Base-by-base conservation (phyloP, 2,888 invertebrate species). In the Acanthosepion esculentum region DNA sequence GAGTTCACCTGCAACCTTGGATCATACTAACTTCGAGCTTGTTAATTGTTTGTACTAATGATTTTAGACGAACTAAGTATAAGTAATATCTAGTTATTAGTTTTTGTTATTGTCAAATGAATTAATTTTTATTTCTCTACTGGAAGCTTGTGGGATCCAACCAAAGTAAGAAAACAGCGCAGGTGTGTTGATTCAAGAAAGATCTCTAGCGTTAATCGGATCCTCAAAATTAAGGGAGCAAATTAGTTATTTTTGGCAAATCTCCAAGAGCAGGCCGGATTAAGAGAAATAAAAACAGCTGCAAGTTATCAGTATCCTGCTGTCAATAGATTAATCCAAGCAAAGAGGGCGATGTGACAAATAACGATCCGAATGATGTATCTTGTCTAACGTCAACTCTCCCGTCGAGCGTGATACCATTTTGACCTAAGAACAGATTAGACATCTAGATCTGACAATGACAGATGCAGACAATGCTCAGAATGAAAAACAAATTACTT, bases 211-310 rank as follows among this genome's bases (percentile, higher is more conserved):
- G 78, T 18, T 78, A 78, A 78, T 78, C 78, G 78, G 78, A 78
- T 78, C 78, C 78, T n/a, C 78, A 33, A 33, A 15, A 78, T 78
- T n/a, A 33, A 78, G 78, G 33, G 78, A n/a, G 78, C 33, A 78
- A 78, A 78, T 78, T 78, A 78, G 78, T 78, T 78, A 78, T 78
- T 78, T 78, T 78, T 78, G 78, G n/a, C 78, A n/a, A 78, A 78
- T 33, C n/a, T 78, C 33, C 78, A 15, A n/a, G 78, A n/a, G n/a
- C 78, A 33, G 33, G 18, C 5, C 78, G 78, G 78, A 78, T 78
- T 78, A 78, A 78, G 78, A 78, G 0, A n/a, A 33, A 12, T n/a
- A 78, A 78, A 33, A 78, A 33, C 78, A 78, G 78, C 78, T 78
- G 78, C 78, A 78, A 78, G 78, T 78, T 33, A 78, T 78, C 78